Conservation (phyloP, 2,888 invertebrate species). For the Dorcus parallelipipedus region DNA sequence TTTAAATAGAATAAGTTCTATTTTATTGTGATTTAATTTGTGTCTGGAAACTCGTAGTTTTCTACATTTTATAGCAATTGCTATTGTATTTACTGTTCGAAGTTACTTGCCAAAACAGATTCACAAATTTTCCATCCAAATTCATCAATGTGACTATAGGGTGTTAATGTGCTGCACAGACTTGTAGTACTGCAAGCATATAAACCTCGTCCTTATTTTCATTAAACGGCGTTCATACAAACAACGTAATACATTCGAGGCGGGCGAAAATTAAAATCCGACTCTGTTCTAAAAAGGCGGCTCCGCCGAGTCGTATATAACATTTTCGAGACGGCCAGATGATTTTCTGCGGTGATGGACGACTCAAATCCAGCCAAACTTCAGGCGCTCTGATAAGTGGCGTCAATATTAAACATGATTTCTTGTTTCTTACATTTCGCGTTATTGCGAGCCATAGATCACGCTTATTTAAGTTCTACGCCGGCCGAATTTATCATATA, state of each 20-base stretch:
- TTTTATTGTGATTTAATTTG: too few species aligned
- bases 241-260: background rate
- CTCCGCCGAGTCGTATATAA: slow-evolving; percentile 42
- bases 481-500: slow-evolving; percentile 35
- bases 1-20: too few species aligned
- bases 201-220: too few species aligned
- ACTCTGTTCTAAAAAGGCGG: slow-evolving; percentile 25
- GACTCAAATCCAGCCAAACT: slow-evolving; percentile 45
- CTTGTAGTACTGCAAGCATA: too few species aligned
- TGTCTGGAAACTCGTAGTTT: too few species aligned
- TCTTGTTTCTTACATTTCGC: slow-evolving; percentile 47
- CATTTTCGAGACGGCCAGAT: slow-evolving; percentile 44
- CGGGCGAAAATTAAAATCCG: slow-evolving; percentile 18
- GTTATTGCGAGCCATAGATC: slow-evolving; percentile 44
- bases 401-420: slow-evolving; percentile 48
- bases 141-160: too few species aligned
- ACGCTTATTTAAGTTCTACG: slow-evolving; percentile 42
- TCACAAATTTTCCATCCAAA: too few species aligned
- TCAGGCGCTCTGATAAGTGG: slow-evolving; percentile 41
- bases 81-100: too few species aligned
- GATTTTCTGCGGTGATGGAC: slow-evolving; percentile 48
- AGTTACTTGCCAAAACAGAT: too few species aligned
- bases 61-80: too few species aligned
- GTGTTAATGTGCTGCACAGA: too few species aligned
- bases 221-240: too few species aligned